Percentiles rank a stretch among this genome's conserved stretches.
These are phyloP conservation scores for Aricia artaxerxes DNA, from an alignment of 2,888 invertebrate species.

Conservation along the genomic window DNA sequence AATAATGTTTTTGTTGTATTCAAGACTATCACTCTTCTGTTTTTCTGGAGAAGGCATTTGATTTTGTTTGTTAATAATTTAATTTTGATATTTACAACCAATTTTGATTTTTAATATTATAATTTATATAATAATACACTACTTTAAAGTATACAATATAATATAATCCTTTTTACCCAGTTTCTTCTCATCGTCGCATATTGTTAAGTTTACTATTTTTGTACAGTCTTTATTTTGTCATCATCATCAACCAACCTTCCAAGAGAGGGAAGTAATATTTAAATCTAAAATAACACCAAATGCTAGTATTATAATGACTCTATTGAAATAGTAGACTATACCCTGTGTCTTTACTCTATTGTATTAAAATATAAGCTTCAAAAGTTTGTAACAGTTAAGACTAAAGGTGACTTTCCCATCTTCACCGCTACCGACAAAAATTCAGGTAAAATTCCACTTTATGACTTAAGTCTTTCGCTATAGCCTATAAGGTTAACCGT, in stretches of 20 bases:
- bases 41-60: neutral
- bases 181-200: neutral
- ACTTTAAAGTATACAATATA: neutral
- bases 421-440: no score
- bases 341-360: neutral
- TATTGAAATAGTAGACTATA: constrained; percentile 13
- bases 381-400: constrained; percentile 32
- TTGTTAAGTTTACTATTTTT: neutral
- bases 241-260: neutral
- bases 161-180: neutral
- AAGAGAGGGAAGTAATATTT: neutral
- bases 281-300: neutral
- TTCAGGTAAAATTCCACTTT: no score
- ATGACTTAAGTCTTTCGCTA: no score
- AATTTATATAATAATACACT: neutral
- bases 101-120: neutral
- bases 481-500: no score
- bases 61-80: neutral
- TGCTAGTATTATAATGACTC: neutral
- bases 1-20: neutral
- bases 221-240: neutral
- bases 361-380: constrained; percentile 14
- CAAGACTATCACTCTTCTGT: constrained; percentile 13
- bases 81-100: neutral
- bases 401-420: neutral